Evolutionary conservation across 2,888 invertebrate species (phyloP), one percentile per base, ranked within the genome.

Genomic region (Tetramorium bicarinatum): DNA sequence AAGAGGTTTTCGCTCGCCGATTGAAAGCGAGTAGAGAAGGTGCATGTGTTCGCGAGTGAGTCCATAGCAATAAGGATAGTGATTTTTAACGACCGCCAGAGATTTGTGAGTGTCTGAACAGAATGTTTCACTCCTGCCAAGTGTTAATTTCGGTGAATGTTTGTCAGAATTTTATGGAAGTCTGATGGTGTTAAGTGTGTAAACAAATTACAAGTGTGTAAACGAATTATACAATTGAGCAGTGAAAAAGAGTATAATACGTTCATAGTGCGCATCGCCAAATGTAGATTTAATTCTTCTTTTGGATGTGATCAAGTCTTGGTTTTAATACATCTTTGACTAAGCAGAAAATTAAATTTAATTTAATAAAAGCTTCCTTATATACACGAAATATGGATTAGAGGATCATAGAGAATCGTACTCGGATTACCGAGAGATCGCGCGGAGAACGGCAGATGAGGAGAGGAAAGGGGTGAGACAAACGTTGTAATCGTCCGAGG

Each of bases 401-500:
- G 4, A 34, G 29, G 29, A 34, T 34, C 7, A 13, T 15, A 75
- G 69, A 49, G 67, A 47, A 44, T 47, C 21, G 59, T 38, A 18
- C 29, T 44, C n/a, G 34, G 4, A 80, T 59, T 44, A 47, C 25
- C 13, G 38, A 71, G 25, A 49, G n/a, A 34, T 47, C 34, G 62
- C 56, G 21, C 41, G 49, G 18, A 79, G 69, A 49, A 67, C 34
- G 34, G 52, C 56, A 13, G 54, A 25, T 34, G 56, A 56, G 41
- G 67, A 76, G 54, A 79, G 81, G 76, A 75, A 49, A 85, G 86
- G 87, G 89, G 83, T 84, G 87, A 89, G 85, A 89, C 86, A 85
- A 75, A 85, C 87, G 86, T 84, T 80, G 85, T 88, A 89, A 89
- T 88, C 82, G 84, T 85, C 54, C 67, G 88, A 86, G 89, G 90